These are phyloP conservation scores for Monopis laevigella DNA, from an alignment of 2,888 invertebrate genomes.

Conservation along the genomic window DNA sequence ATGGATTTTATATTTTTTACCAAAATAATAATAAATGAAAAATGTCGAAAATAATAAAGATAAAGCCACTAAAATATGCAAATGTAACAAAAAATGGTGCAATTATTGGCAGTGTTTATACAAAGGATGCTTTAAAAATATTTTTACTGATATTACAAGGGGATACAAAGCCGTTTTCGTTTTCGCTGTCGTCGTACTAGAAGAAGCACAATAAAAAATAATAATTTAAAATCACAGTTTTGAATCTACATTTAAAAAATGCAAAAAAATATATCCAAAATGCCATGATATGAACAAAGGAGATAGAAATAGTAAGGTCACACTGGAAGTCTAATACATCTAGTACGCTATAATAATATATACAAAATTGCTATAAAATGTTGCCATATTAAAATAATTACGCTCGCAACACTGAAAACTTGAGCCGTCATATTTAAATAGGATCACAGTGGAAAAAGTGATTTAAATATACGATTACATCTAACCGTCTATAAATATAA, in stretches of 20 bases:
- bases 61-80: conserved; percentile 7
- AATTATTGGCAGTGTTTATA: conserved; percentile 1
- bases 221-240: conserved; percentile 5
- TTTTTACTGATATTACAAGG: background rate
- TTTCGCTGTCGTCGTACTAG: background rate
- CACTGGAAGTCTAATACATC: conserved; percentile 48
- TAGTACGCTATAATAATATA: conserved; percentile 43
- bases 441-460: conserved; percentile 68
- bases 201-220: background rate
- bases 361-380: conserved; percentile 40
- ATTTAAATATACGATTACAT: conserved; percentile 39
- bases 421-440: conserved; percentile 62
- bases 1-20: conserved; percentile 44
- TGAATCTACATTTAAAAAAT: conserved; percentile 20
- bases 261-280: conserved; percentile 28
- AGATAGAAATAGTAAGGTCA: conserved; percentile 53
- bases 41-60: conserved; percentile 13
- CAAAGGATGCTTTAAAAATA: background rate
- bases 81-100: conserved; percentile 1
- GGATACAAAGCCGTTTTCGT: conserved; percentile 12
- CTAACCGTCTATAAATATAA: conserved; percentile 32
- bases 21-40: conserved; percentile 18
- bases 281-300: conserved; percentile 36
- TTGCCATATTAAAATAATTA: conserved; percentile 21
- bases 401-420: conserved; percentile 52